These are phyloP conservation scores for Cyanoliseus patagonus DNA, from an alignment of 2,113 vertebrate genomes.

Conservation along the genomic window DNA sequence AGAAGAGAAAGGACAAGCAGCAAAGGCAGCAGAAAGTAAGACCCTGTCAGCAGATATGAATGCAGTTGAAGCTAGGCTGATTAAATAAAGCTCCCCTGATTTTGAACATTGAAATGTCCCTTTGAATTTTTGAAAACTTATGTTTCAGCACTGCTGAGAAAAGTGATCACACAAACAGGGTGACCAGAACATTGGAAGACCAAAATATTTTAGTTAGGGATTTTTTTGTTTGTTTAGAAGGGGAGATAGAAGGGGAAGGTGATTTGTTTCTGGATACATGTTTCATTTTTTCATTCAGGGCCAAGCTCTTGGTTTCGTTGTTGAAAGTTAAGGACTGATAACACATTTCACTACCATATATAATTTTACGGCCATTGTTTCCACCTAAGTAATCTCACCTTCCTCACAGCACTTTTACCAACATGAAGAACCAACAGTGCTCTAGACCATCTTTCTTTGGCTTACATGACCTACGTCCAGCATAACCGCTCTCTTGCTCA, in stretches of 20 bases:
- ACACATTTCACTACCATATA: neutral
- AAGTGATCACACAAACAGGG: neutral
- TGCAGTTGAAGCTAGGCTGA: neutral
- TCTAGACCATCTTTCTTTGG: neutral
- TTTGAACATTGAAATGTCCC: neutral
- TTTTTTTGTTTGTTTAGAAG: neutral
- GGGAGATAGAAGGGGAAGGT: neutral
- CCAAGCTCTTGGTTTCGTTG: neutral
- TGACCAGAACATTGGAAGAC: neutral
- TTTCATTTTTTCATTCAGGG: neutral
- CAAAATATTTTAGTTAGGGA: neutral
- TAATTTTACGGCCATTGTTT: neutral
- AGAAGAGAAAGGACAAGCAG: neutral
- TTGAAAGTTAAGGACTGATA: neutral
- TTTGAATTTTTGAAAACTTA: neutral
- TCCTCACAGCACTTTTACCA: neutral
- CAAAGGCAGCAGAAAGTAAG: neutral
- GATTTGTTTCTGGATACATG: neutral
- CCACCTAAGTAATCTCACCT: neutral
- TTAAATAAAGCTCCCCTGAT: neutral
- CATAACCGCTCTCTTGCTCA: neutral
- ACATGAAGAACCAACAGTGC: neutral
- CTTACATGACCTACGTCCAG: neutral
- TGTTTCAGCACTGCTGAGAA: neutral
- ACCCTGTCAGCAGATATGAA: neutral